Percentiles rank a stretch among this genome's conserved stretches.
Conservation (phyloP, 92 coral and sea anemone genomes). For the Paramuricea clavata region DNA sequence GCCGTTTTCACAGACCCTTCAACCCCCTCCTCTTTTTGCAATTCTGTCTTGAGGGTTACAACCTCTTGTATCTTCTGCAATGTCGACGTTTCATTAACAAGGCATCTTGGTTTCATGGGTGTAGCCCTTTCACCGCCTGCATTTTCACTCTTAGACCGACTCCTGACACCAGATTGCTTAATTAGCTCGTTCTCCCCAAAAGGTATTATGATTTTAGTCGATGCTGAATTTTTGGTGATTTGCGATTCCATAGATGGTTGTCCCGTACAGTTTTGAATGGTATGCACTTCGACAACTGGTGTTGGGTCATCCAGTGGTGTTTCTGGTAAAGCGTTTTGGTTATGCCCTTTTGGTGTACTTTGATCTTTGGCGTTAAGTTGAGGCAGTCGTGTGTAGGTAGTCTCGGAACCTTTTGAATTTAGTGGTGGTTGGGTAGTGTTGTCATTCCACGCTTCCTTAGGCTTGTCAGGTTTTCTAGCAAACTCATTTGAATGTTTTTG, state of each 20-base stretch:
- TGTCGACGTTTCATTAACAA: neutral
- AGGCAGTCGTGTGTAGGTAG: constrained; percentile 16
- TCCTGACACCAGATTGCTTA: neutral
- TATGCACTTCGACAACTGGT: neutral
- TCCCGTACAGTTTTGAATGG: neutral
- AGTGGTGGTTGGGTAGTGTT: neutral
- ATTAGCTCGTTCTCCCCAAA: constrained; percentile 25
- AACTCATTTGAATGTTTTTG: neutral
- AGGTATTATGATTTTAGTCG: constrained; percentile 49
- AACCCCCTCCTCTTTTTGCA: neutral
- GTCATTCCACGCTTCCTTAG: constrained; percentile 40
- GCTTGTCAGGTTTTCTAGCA: neutral
- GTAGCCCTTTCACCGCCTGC: neutral
- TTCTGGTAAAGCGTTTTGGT: neutral
- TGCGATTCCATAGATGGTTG: neutral
- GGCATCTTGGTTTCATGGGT: no score
- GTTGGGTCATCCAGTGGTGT: neutral
- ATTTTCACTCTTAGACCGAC: neutral
- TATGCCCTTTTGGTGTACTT: neutral
- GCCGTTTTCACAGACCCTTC: neutral
- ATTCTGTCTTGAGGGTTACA: neutral
- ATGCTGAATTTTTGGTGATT: neutral
- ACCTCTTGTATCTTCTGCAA: neutral
- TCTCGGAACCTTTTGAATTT: neutral
- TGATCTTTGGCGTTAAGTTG: neutral